Evolutionary conservation across 2,888 invertebrate species (phyloP).

Genomic region (Drosophila austrosaltans): DNA sequence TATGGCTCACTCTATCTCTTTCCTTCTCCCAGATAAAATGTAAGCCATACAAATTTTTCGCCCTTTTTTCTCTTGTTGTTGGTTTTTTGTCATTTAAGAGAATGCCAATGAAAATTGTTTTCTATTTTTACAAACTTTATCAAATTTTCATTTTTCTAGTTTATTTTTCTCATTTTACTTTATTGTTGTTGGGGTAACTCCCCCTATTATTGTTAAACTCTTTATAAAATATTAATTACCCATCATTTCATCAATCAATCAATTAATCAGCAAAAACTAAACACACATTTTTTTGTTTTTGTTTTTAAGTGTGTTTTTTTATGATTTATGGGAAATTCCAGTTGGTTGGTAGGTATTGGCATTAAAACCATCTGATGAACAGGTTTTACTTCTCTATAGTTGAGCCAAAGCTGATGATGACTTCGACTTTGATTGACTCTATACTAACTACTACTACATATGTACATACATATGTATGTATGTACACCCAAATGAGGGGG

Average conservation of each 20-base stretch:
- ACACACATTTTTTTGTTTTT: conserved; percentile 27
- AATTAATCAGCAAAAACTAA: conserved; percentile 28
- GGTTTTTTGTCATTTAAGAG: conserved; percentile 20
- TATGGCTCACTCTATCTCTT: not conserved
- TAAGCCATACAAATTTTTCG: conserved; percentile 56
- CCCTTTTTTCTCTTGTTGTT: conserved; percentile 4
- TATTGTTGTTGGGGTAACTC: not conserved
- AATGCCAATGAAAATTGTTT: conserved; percentile 14
- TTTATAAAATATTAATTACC: conserved; percentile 27
- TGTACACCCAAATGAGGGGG: too few species aligned
- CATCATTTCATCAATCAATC: conserved; percentile 38
- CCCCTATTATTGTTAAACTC: not conserved
- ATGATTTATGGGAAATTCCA: conserved; percentile 11
- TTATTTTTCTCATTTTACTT: conserved; percentile 4
- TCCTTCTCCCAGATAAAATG: conserved; percentile 39
- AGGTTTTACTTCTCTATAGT: not conserved
- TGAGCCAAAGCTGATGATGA: not conserved
- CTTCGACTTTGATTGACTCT: conserved; percentile 3
- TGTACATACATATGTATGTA: too few species aligned
- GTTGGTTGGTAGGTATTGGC: conserved; percentile 1
- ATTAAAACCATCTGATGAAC: conserved; percentile 16
- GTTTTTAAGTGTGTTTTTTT: conserved; percentile 3
- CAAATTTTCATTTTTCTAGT: conserved; percentile 8
- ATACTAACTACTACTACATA: not conserved
- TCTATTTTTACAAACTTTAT: conserved; percentile 18